phyloP scores from a whole-genome alignment of 2,113 vertebrate species.

The Isichthys henryi region DNA sequence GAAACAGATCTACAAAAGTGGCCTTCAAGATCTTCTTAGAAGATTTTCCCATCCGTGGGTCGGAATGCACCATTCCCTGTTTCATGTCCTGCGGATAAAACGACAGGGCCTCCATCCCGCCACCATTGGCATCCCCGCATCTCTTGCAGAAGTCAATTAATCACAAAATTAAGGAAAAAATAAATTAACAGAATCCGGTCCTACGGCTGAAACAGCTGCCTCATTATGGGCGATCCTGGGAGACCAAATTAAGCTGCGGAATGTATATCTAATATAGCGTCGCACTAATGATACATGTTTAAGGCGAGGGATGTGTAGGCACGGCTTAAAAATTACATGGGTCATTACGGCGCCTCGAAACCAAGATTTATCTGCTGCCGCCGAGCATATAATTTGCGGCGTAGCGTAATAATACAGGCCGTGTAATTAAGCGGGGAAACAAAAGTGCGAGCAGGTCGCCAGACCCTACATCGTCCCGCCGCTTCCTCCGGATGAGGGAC shows the following conservation, averaged over 20 bases:
- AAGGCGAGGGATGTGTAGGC: constrained; percentile 55
- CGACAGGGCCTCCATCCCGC: constrained; percentile 21
- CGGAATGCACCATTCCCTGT: constrained; percentile 15
- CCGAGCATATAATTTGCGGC: constrained; percentile 56
- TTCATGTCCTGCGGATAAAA: constrained; percentile 40
- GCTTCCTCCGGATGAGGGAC: background rate
- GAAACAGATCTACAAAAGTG: background rate
- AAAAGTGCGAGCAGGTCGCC: constrained; percentile 6
- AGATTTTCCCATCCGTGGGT: constrained; percentile 1
- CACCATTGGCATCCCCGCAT: constrained; percentile 40
- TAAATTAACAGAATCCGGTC: constrained; percentile 59
- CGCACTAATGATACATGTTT: constrained; percentile 62
- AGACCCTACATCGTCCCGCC: background rate
- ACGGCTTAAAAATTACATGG: constrained; percentile 62
- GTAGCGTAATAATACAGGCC: constrained; percentile 54
- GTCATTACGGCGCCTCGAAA: constrained; percentile 62
- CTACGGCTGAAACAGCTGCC: constrained; percentile 52
- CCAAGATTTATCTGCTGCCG: constrained; percentile 65
- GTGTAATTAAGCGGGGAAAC: constrained; percentile 53
- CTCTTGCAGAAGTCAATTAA: constrained; percentile 58
- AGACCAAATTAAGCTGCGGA: constrained; percentile 61
- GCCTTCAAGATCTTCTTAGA: background rate
- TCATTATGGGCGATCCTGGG: constrained; percentile 57
- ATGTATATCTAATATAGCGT: constrained; percentile 65
- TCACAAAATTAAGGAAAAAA: constrained; percentile 65